Base-by-base conservation (phyloP, 1,140 invertebrate genomes). In the Phthorimaea operculella region DNA sequence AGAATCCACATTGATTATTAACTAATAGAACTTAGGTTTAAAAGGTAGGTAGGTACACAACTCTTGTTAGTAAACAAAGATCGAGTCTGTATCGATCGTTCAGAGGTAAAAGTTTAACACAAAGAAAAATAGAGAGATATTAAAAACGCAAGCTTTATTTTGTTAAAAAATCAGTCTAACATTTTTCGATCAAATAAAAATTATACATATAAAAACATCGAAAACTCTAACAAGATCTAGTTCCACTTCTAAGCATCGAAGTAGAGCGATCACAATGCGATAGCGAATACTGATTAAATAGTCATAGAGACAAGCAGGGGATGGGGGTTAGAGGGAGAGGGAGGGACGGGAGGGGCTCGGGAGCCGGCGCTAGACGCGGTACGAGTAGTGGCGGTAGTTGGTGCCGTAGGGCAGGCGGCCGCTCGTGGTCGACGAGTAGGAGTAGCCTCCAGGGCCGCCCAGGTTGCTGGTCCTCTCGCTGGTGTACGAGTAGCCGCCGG, bases 351-450 rank as follows among this genome's bases (percentile, higher is more conserved):
- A 56, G 54, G 55, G 57, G 54, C 63, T 50, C 42, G 60, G 56
- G 64, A 70, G 66, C 64, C 70, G 75, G 78, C 74, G 73, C 89
- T 92, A 95, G 72, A 94, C 91, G 80, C 92, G 91, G 87, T 94
- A 94, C 63, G 92, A 93, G 83, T 90, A 95, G 80, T 94, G 93
- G 62, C 93, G 91, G 79, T 94, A 94, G 68, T 84, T 87, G 68
- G 92, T 94, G 74, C 93, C 93, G 65, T 91, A 90, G 53, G 93
- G 93, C 74, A 94, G 88, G 72, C 91, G 89, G 67, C 93, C 93
- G 79, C 90, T 90, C 58, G 89, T 86, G 61, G 89, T 89, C 42
- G 92, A 91, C 63, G 91, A 92, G 85, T 94, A 94, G 68, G 92
- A 92, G 82, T 94, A 94, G 64, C 92, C 90, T 70, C 93, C 90